Evolutionary conservation across 2,888 invertebrate genomes (phyloP), one percentile per base, ranked within the genome.

Genomic region (Ormyrus nitidulus): DNA sequence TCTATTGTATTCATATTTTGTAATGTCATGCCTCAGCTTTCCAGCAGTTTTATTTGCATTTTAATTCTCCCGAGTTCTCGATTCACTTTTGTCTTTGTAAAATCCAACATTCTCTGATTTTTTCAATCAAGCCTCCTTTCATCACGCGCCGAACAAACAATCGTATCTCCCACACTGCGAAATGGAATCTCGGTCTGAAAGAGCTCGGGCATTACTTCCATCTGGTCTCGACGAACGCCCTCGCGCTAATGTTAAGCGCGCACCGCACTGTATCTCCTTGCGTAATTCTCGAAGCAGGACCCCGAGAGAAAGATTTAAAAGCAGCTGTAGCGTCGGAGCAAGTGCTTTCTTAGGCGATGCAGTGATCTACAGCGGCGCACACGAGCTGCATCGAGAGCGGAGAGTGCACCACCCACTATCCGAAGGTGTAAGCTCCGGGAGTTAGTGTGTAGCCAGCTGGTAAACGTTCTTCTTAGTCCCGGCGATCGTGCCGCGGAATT

Each of bases 401-500:
- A 10, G 54, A 64, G 70, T 64, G 56, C 56, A 59, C 8, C 66
- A 34, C n/a, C 51, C 66, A 58, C 19, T 9, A 8, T 6, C 9
- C 7, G 44, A 62, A 34, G 34, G 69, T 62, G 69, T 51, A 56
- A 59, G 54, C 13, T 34, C 34, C 6, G 58, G 49, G 54, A 58
- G 53, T 58, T 34, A 34, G 58, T 8, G 53, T n/a, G 68, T 56
- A 73, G 73, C 68, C 72, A 62, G 19, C 73, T 61, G 73, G 77
- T 72, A 72, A 78, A 72, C 72, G 51, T 72, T 66, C 68, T 61
- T 69, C 73, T 72, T 73, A 72, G 73, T 56, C 49, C 34, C n/a
- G 56, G 49, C 48, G 73, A 74, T 79, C 79, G 74, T 74, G 79
- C 64, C 68, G 13, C 46, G 58, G 74, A 79, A 74, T 81, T 79